phyloP scores from a whole-genome alignment of 2,888 invertebrate species.

The Ctena decussata region DNA sequence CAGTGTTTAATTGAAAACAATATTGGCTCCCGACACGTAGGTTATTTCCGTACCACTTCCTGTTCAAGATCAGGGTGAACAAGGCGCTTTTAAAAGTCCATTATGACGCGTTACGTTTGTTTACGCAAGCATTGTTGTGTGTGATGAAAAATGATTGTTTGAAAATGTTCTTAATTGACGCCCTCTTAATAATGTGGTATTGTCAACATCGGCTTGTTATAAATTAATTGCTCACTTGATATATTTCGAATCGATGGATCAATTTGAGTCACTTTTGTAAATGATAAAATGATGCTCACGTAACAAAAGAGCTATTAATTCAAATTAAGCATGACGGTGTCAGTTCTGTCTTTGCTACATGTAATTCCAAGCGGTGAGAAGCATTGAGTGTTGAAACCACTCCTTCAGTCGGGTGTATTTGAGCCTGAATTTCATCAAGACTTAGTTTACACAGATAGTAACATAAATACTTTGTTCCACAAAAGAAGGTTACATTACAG shows the following conservation, averaged over 20 bases:
- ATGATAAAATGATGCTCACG: background rate
- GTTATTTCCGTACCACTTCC: conserved; percentile 13
- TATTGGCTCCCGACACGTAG: conserved; percentile 3
- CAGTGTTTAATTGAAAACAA: background rate
- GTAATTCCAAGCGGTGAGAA: too few relatives aligned
- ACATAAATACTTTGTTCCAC: too few relatives aligned
- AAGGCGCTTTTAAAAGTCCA: conserved; percentile 40
- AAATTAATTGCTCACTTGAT: conserved; percentile 9
- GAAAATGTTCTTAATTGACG: conserved; percentile 3
- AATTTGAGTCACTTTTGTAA: background rate
- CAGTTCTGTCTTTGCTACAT: too few relatives aligned
- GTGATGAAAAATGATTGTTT: conserved; percentile 11
- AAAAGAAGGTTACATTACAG: too few relatives aligned
- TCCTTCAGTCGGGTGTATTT: too few relatives aligned
- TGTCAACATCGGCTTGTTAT: background rate
- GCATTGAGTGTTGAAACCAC: too few relatives aligned
- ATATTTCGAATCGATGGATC: background rate
- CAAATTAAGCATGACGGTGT: too few relatives aligned
- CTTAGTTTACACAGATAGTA: too few relatives aligned
- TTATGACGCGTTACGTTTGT: conserved; percentile 32
- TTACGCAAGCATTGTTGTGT: conserved; percentile 32
- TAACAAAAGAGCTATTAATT: background rate
- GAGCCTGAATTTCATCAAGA: too few relatives aligned
- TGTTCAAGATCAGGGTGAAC: background rate
- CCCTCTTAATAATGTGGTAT: background rate